phyloP scores from a whole-genome alignment of 2,113 vertebrate species.

The Smithornis capensis region DNA sequence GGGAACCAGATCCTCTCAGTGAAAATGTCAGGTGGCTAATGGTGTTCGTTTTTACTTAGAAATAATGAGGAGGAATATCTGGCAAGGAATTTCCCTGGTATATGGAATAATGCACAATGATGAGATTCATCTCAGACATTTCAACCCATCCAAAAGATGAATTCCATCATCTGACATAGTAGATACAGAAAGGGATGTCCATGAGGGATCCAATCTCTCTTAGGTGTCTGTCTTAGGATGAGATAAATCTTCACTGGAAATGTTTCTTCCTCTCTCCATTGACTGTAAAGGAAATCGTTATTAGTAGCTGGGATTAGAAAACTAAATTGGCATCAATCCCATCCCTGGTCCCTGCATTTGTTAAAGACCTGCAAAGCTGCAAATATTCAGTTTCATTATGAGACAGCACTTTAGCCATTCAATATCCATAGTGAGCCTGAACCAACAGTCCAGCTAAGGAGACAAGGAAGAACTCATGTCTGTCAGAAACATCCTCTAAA shows the following conservation, averaged over 20 bases:
- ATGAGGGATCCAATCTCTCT: not conserved
- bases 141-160: not conserved
- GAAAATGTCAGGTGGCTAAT: conserved; percentile 22
- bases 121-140: not conserved
- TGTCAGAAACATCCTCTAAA: not conserved
- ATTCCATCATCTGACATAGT: not conserved
- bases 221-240: not conserved
- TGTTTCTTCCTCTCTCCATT: not conserved
- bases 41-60: conserved; percentile 1
- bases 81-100: not conserved
- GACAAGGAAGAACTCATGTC: not conserved
- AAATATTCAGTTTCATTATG: not conserved
- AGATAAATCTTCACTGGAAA: not conserved
- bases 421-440: not conserved
- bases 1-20: not conserved
- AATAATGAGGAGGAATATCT: conserved; percentile 21
- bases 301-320: not conserved
- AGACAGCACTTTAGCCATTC: not conserved
- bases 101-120: not conserved
- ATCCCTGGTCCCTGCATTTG: not conserved
- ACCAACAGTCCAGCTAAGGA: too few species aligned
- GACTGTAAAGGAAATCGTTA: not conserved
- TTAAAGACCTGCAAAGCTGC: not conserved
- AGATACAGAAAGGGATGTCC: not conserved
- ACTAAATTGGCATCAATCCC: not conserved